Percentiles rank a stretch among this genome's conserved stretches.
Evolutionary conservation across 2,113 vertebrate species (phyloP).

Genomic region (Hippocampus zosterae): DNA sequence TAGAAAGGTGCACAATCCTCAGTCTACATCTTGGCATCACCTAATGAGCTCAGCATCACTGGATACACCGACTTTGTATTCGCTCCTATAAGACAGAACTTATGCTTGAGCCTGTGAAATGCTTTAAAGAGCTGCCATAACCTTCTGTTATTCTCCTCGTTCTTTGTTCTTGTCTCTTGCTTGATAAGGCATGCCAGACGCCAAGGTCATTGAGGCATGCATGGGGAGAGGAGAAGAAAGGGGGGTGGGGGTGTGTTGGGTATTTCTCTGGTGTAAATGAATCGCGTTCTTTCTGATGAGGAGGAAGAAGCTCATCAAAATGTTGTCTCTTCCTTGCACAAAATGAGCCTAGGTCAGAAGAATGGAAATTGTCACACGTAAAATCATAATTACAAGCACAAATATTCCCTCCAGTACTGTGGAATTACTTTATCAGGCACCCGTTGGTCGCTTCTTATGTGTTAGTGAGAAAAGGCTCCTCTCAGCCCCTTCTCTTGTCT

Average conservation of each 20-base stretch:
- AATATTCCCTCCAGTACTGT: constrained; percentile 60
- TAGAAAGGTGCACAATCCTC: constrained; percentile 53
- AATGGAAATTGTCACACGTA: constrained; percentile 69
- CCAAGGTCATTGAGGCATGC: constrained; percentile 68
- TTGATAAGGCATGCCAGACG: constrained; percentile 68
- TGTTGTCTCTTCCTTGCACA: constrained; percentile 64
- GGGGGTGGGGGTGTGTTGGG: constrained; percentile 23
- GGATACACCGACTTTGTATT: constrained; percentile 59
- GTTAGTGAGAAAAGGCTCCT: constrained; percentile 54
- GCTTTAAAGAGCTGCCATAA: constrained; percentile 71
- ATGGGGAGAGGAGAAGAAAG: constrained; percentile 43
- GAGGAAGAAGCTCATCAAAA: constrained; percentile 72
- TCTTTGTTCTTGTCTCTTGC: constrained; percentile 71
- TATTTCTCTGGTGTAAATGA: constrained; percentile 67
- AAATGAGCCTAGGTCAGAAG: constrained; percentile 68
- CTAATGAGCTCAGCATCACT: constrained; percentile 55
- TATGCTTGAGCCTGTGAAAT: constrained; percentile 59
- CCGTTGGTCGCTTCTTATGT: constrained; percentile 56
- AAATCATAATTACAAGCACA: constrained; percentile 72
- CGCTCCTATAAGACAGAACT: constrained; percentile 56
- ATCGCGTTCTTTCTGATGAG: constrained; percentile 65
- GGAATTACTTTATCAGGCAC: constrained; percentile 63
- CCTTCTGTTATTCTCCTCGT: constrained; percentile 69
- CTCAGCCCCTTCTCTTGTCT: constrained; percentile 69
- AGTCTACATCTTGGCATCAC: constrained; percentile 51